These are phyloP conservation scores for Crypturellus tataupa DNA, from an alignment of 2,797 vertebrate genomes.

Conservation along the genomic window DNA sequence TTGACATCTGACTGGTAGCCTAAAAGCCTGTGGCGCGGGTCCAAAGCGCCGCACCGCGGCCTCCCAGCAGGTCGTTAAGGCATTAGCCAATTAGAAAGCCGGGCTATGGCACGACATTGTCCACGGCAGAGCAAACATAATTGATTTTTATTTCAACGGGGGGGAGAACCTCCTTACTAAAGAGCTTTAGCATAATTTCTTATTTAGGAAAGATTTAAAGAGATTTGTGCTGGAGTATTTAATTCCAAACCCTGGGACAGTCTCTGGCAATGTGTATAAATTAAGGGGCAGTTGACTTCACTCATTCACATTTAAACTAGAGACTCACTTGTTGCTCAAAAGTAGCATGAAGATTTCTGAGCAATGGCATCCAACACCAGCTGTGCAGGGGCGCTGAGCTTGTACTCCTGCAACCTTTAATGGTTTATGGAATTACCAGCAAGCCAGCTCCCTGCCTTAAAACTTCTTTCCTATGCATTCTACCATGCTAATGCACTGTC, in stretches of 20 bases:
- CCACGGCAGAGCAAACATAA: slow-evolving; percentile 79
- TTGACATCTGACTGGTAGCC: slow-evolving; percentile 80
- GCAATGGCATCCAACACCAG: slow-evolving; percentile 33
- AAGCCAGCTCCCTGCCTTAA: not conserved
- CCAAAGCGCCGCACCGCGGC: slow-evolving; percentile 64
- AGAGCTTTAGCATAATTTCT: slow-evolving; percentile 79
- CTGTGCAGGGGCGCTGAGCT: not conserved
- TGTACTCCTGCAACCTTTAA: not conserved
- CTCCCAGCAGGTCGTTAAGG: slow-evolving; percentile 75
- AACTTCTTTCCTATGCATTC: not conserved
- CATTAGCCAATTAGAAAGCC: slow-evolving; percentile 75
- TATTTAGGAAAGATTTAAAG: slow-evolving; percentile 78
- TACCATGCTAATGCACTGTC: not conserved
- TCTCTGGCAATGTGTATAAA: slow-evolving; percentile 76
- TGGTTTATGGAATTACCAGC: not conserved
- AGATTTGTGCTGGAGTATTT: slow-evolving; percentile 78
- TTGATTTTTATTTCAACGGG: slow-evolving; percentile 79
- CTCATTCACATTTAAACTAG: slow-evolving; percentile 79
- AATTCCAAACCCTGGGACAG: slow-evolving; percentile 80
- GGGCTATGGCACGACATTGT: slow-evolving; percentile 70
- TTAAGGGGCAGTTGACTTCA: slow-evolving; percentile 83
- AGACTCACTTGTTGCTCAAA: slow-evolving; percentile 58
- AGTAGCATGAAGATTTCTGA: slow-evolving; percentile 57
- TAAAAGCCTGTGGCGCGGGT: slow-evolving; percentile 75
- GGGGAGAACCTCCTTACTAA: slow-evolving; percentile 72